Base-by-base conservation (phyloP, 1,140 invertebrate species). In the Phortica variegata region DNA sequence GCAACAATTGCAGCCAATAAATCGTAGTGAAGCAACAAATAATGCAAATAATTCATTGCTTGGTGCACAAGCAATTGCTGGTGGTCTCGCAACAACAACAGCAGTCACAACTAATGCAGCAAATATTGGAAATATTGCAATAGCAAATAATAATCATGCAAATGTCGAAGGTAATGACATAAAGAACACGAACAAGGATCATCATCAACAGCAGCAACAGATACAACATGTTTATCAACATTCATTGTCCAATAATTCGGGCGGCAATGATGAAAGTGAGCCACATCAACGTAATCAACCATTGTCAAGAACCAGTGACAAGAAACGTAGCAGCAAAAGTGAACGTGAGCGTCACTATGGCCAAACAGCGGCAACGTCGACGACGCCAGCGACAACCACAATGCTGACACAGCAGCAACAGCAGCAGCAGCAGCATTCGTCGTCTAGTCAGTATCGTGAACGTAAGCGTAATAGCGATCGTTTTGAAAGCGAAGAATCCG, bases 401-500 rank as follows among this genome's bases (percentile, higher is more conserved):
- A 19, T 43, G 53, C 9, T 48, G 49, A 3, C 49, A 49, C 18
- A 18, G 17, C 1, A 62, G 65, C 3, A 60, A 68, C 2, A 39
- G 62, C 3, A 53, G 29, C 44, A 31, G 43, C 40, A 48, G 38
- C 44, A 58, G 41, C 19, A 9, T 23, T 32, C 23, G 10, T 1
- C 44, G 70, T n/a, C 72, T 75, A 36, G 65, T 65, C 47, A 53
- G 58, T 8, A 72, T 68, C 13, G 43, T 38, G 10, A 68, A 62
- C 12, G 57, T 60, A 17, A 71, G 57, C 13, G 37, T 19, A 47
- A 43, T 29, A 31, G 16, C 6, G 39, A 52, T 32, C 66, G 75
- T 39, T 80, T 80, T 58, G 79, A 80, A 53, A 79, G 78, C 4
- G 79, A 80, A 56, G 78, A 79, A 42, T 79, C 78, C 9, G 78